Percentiles rank a stretch among this genome's conserved stretches.
Conservation (phyloP, 2,888 invertebrate species). For the Meiosimyza platycephala region DNA sequence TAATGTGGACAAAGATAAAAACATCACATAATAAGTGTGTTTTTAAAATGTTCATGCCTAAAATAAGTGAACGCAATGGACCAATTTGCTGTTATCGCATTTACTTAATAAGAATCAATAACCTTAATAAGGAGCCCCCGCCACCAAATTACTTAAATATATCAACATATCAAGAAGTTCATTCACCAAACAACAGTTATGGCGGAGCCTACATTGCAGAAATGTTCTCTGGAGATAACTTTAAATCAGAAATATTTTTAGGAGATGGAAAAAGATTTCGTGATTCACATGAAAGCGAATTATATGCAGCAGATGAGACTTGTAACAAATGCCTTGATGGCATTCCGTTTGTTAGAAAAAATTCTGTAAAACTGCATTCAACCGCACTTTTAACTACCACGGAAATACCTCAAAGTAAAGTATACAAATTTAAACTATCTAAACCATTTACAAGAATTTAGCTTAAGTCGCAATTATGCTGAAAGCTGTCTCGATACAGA, state of each 20-base stretch:
- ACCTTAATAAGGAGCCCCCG: slow-evolving; percentile 73
- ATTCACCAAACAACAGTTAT: slow-evolving; percentile 71
- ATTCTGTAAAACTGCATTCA: neutral
- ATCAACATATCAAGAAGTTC: slow-evolving; percentile 79
- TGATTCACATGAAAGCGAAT: slow-evolving; percentile 50
- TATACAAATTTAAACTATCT: neutral
- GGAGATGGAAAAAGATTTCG: slow-evolving; percentile 73
- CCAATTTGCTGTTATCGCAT: slow-evolving; percentile 89
- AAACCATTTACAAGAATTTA: neutral
- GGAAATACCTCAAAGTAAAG: slow-evolving; percentile 32
- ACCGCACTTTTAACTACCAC: slow-evolving; percentile 11
- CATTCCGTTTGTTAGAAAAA: slow-evolving; percentile 48
- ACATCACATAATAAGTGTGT: slow-evolving; percentile 75
- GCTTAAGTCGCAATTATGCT: neutral
- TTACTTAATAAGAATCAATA: slow-evolving; percentile 79
- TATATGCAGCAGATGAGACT: slow-evolving; percentile 55
- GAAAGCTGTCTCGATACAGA: no score
- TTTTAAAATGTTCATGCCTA: slow-evolving; percentile 80
- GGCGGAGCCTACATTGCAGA: slow-evolving; percentile 88
- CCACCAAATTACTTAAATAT: slow-evolving; percentile 77
- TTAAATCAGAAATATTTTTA: slow-evolving; percentile 77
- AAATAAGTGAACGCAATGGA: slow-evolving; percentile 86
- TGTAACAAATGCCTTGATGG: slow-evolving; percentile 60
- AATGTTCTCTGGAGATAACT: slow-evolving; percentile 78
- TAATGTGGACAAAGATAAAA: slow-evolving; percentile 74